phyloP scores from a whole-genome alignment of 2,888 invertebrate species.

The Andrena trimmerana region DNA sequence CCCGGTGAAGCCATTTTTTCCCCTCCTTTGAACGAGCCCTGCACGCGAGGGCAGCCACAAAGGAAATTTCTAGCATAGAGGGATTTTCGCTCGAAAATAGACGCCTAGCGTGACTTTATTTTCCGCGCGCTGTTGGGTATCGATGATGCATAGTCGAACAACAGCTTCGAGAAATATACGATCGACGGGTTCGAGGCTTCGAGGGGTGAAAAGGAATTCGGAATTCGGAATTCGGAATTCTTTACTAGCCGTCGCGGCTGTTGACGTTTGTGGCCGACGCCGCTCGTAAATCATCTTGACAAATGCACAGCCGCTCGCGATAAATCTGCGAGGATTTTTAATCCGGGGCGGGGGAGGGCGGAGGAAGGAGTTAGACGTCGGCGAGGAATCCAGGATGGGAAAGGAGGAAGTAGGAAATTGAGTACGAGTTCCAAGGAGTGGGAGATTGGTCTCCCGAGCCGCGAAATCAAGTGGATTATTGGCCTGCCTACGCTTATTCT shows the following conservation, averaged over 20 bases:
- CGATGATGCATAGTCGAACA: slow-evolving; percentile 6
- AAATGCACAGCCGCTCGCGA: slow-evolving; percentile 12
- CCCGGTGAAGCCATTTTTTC: neutral
- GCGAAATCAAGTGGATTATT: slow-evolving; percentile 41
- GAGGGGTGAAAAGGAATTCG: neutral
- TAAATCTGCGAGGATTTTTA: slow-evolving; percentile 44
- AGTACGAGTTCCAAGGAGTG: slow-evolving; percentile 46
- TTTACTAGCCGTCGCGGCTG: neutral
- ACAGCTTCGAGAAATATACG: neutral
- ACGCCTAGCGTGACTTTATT: slow-evolving; percentile 13
- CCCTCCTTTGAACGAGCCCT: neutral
- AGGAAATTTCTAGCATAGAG: slow-evolving; percentile 1
- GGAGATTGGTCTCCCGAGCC: slow-evolving; percentile 43
- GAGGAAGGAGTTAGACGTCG: slow-evolving; percentile 16
- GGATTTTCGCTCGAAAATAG: slow-evolving; percentile 5
- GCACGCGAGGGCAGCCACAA: neutral
- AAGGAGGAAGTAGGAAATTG: slow-evolving; percentile 48
- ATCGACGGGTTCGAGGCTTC: neutral
- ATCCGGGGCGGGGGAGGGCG: slow-evolving; percentile 12
- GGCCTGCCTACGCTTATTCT: slow-evolving; percentile 1
- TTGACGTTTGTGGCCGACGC: neutral
- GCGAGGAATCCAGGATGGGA: neutral
- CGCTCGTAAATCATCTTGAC: slow-evolving; percentile 33
- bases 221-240: slow-evolving; percentile 4
- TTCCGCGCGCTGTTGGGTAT: slow-evolving; percentile 2